Evolutionary conservation across 2,888 invertebrate genomes (phyloP).

Genomic region (Scrobipalpa costella): DNA sequence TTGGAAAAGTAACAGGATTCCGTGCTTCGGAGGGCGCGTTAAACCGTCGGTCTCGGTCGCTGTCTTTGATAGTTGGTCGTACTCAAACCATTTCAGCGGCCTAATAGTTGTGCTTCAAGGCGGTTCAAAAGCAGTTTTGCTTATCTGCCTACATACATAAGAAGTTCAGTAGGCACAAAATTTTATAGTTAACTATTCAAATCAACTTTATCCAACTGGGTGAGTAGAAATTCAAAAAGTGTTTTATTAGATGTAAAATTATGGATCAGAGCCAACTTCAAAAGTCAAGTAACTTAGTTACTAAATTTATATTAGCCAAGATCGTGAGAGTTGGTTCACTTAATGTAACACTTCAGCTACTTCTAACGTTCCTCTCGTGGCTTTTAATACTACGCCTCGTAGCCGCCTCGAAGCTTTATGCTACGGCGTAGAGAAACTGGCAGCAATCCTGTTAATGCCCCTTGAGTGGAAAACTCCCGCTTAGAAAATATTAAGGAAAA

Average conservation of each 20-base stretch:
- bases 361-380: background rate
- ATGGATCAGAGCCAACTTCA: background rate
- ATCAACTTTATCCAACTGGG: no score
- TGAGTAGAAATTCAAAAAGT: background rate
- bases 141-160: no score
- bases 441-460: conserved; percentile 41
- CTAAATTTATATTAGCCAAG: conserved; percentile 8
- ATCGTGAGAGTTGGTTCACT: conserved; percentile 5
- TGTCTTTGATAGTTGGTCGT: no score
- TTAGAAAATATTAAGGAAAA: conserved; percentile 46
- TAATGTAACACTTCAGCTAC: background rate
- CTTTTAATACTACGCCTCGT: background rate
- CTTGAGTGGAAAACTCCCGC: conserved; percentile 39
- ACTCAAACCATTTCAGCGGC: no score
- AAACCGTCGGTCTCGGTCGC: no score
- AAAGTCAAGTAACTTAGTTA: conserved; percentile 1
- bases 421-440: background rate
- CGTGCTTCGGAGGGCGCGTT: no score
- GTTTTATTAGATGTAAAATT: background rate
- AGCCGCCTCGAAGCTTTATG: background rate
- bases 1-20: no score
- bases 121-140: no score
- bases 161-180: no score
- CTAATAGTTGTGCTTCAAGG: no score
- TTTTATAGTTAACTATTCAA: no score